phyloP scores from a whole-genome alignment of 2,888 invertebrate genomes.

The Archaeoteleia sp. region DNA sequence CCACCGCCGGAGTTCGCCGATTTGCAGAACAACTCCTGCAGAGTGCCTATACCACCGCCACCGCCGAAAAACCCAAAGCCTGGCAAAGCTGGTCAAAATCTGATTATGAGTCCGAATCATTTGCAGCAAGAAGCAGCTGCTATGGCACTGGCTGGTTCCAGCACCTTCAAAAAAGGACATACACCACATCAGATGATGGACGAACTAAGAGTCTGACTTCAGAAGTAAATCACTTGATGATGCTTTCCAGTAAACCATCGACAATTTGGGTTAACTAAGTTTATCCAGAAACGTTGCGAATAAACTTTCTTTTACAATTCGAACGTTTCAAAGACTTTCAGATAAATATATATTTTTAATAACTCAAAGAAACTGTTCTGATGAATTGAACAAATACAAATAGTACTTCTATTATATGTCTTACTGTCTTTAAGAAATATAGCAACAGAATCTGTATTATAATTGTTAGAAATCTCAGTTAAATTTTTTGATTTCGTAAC shows the following conservation, averaged over 20 bases:
- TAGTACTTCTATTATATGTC: too few relatives aligned
- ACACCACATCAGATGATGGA: constrained; percentile 80
- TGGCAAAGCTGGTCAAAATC: constrained; percentile 73
- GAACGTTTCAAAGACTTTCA: too few relatives aligned
- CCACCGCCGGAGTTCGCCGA: constrained; percentile 91
- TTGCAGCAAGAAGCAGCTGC: constrained; percentile 85
- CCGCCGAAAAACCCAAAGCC: constrained; percentile 83
- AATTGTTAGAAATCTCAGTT: too few relatives aligned
- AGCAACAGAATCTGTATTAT: too few relatives aligned
- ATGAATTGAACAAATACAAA: too few relatives aligned
- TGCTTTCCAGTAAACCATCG: constrained; percentile 24
- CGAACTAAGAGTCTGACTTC: constrained; percentile 87
- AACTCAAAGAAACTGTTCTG: too few relatives aligned
- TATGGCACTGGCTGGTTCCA: constrained; percentile 82
- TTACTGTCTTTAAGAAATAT: too few relatives aligned
- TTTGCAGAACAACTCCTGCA: constrained; percentile 80
- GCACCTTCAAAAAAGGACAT: constrained; percentile 82
- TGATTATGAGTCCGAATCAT: constrained; percentile 78
- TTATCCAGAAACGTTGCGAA: neutral
- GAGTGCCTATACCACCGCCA: constrained; percentile 83
- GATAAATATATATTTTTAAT: too few relatives aligned
- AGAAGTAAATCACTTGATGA: constrained; percentile 38
- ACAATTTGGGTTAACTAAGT: constrained; percentile 10
- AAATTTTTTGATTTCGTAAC: too few relatives aligned
- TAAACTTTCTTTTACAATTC: too few relatives aligned